Evolutionary conservation across 2,797 vertebrate genomes (phyloP), one percentile per base, ranked within the genome.

Genomic region (Paedocypris micromegethes): DNA sequence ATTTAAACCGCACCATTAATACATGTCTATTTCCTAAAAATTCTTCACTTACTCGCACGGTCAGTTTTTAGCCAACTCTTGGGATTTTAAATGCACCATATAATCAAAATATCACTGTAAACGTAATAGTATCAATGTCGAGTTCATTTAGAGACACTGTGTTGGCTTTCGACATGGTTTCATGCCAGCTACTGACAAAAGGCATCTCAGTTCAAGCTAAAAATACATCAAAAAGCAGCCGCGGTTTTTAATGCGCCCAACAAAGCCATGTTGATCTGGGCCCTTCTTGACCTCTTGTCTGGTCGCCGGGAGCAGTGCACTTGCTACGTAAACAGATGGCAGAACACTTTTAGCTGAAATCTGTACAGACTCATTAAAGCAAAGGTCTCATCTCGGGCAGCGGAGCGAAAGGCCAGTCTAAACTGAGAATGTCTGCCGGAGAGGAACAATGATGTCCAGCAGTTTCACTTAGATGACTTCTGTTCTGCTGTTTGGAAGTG

Each of bases 191-290:
- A 68, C 54, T 58, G 67, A 62, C 66, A 76, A 54, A 23, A 67
- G 70, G 79, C 72, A 69, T 78, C 79, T 83, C 62, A 76, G 74
- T 73, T 71, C 79, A 61, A n/a, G 68, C 81, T 87, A 87, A 86
- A 86, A 82, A 88, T 87, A 88, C 82, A 83, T 83, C 76, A 79
- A 79, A 83, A 83, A 80, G 77, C n/a, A 82, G 77, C 79, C 80
- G 71, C 70, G 74, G 79, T 75, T 80, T 75, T 82, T 80, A 77
- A 81, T 80, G 83, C 72, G 55, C 71, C 80, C 69, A 75, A 68
- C 81, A 85, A 74, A 80, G 67, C 72, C 81, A 74, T 73, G 80
- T 79, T 83, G 79, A 87, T 85, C 81, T 81, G 60, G 65, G 78
- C 73, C 74, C 37, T 43, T 77, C 78, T 80, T 77, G 83, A 83